phyloP scores from a whole-genome alignment of 2,888 invertebrate species.

The Ophonus ardosiacus region DNA sequence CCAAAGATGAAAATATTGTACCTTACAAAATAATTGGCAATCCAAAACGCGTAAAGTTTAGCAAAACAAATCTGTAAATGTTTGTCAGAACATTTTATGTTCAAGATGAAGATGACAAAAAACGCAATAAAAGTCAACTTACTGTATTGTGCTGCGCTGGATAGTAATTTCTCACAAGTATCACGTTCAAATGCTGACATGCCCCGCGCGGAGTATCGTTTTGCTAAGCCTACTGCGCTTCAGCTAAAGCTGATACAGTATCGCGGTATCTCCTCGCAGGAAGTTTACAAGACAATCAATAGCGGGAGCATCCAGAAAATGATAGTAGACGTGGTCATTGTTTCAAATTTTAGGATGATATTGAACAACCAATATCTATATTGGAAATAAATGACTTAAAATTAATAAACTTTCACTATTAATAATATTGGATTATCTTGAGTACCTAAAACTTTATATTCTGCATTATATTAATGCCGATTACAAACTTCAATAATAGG shows the following conservation, averaged over 20 bases:
- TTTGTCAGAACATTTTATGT: no score
- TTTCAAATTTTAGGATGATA: no score
- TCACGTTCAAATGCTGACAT: not conserved
- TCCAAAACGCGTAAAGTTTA: no score
- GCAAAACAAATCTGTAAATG: not conserved
- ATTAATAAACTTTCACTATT: no score
- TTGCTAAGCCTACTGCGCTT: not conserved
- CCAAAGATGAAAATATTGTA: not conserved
- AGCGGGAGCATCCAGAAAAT: not conserved
- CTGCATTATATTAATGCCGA: no score
- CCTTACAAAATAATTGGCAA: no score
- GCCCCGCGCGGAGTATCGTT: not conserved
- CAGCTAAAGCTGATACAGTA: not conserved
- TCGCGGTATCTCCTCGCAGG: not conserved
- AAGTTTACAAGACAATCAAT: constrained; percentile 4
- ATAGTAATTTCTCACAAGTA: constrained; percentile 2
- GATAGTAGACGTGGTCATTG: no score
- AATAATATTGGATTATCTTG: no score
- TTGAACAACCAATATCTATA: no score
- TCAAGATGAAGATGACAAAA: not conserved
- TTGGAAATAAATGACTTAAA: no score
- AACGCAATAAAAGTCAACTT: constrained; percentile 7
- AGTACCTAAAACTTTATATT: no score
- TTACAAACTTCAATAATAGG: no score
- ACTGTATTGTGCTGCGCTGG: not conserved